Evolutionary conservation across 2,888 invertebrate genomes (phyloP), one percentile per base, ranked within the genome.

Genomic region (Leptogaster cylindrica): DNA sequence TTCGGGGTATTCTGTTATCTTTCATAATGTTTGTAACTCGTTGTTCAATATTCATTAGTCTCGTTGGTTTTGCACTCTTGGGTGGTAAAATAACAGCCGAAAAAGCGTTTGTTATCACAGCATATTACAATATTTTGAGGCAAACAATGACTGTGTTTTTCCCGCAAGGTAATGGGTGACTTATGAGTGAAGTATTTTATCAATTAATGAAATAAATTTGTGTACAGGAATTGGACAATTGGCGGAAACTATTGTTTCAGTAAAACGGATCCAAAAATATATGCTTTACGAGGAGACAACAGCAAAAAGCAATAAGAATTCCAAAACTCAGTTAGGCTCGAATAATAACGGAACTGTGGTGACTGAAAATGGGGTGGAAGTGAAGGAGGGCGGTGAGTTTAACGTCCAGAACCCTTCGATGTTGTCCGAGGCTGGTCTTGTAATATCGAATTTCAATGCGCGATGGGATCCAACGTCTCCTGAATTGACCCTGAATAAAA

Each of bases 1-100:
- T 92, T 69, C 85, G 91, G 39, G 92, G 91, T 55, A 84, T 91
- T 33, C 83, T 91, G 18, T 86, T 90, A 71, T 92, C 92, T 0
- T 91, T 92, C 81, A 93, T 93, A 69, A 89, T 95, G 81, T 95
- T 95, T 78, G 89, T 92, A 4, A 90, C 94, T 0, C 89, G 97
- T 71, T 86, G 95, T 41, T 91, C 96, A 28, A 86, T 95, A 63
- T 93, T 95, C 79, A 84, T 90, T 71, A 93, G 93, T 18, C 87
- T 97, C 68, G 83, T 95, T 36, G 87, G 89, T 1, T 93, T 87
- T 77, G 88, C 90, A 25, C 81, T 91, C 58, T 82, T 88, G 2
- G 89, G 89, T 18, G 82, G 89, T 73, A 79, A 86, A 73, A 86
- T 96, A 72, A 89, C 88, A 3, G 90, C 97, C 3, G 92, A 95